Conservation (phyloP, 1,140 invertebrate genomes). For the Drosophila neocordata region DNA sequence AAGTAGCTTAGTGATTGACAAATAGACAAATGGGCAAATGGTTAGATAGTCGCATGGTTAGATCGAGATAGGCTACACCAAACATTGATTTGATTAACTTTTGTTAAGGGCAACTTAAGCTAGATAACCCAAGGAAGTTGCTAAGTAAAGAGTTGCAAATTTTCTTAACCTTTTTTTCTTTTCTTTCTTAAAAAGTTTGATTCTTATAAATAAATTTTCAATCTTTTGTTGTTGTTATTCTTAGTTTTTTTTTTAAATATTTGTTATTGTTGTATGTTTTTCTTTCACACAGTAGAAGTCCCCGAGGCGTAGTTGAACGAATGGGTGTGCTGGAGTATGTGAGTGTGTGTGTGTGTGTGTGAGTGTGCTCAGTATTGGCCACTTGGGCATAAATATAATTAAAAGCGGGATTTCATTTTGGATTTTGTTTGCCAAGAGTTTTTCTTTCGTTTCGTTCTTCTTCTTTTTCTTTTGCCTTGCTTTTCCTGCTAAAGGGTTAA, state of each 20-base stretch:
- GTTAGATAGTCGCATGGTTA: slow-evolving; percentile 43
- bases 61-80: slow-evolving; percentile 45
- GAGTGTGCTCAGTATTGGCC: slow-evolving; percentile 51
- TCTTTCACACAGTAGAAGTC: slow-evolving; percentile 22
- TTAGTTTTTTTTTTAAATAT: background rate
- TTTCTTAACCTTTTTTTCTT: slow-evolving; percentile 2
- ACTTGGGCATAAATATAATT: slow-evolving; percentile 77
- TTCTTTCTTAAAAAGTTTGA: background rate
- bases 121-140: background rate
- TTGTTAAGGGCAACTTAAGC: slow-evolving; percentile 53
- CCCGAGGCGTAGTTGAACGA: slow-evolving; percentile 25
- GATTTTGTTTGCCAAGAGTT: slow-evolving; percentile 49
- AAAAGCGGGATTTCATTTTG: slow-evolving; percentile 63
- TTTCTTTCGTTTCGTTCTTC: background rate
- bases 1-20: slow-evolving; percentile 78
- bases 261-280: slow-evolving; percentile 36
- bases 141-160: slow-evolving; percentile 9
- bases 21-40: slow-evolving; percentile 75
- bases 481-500: slow-evolving; percentile 49
- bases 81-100: slow-evolving; percentile 78
- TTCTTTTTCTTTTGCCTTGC: background rate
- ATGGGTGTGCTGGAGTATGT: background rate
- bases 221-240: slow-evolving; percentile 15
- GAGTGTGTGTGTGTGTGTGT: slow-evolving; percentile 21
- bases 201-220: slow-evolving; percentile 4